These are phyloP conservation scores for Pegoplata infirma DNA, from an alignment of 2,888 invertebrate species.

Conservation along the genomic window DNA sequence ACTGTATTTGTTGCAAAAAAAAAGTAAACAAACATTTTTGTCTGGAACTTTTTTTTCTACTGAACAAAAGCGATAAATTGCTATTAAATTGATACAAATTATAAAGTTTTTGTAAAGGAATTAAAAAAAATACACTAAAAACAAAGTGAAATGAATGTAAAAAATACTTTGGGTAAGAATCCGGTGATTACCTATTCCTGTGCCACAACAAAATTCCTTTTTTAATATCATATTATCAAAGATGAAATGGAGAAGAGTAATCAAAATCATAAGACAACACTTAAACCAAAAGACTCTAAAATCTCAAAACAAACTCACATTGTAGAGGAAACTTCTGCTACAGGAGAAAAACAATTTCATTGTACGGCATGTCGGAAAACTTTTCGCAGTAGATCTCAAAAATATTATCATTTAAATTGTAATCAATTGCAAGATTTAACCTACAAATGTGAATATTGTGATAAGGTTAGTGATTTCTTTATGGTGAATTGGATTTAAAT, in stretches of 20 bases:
- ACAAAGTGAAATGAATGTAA: too few relatives aligned
- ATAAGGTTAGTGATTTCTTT: constrained; percentile 68
- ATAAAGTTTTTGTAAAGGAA: too few relatives aligned
- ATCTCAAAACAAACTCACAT: constrained; percentile 46
- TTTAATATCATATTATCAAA: too few relatives aligned
- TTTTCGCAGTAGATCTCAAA: constrained; percentile 84
- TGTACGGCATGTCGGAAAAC: constrained; percentile 85
- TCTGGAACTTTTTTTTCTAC: too few relatives aligned
- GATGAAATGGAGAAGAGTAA: background rate
- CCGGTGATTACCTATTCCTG: too few relatives aligned
- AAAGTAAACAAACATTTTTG: too few relatives aligned
- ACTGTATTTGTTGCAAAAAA: too few relatives aligned
- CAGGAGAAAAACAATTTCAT: constrained; percentile 74
- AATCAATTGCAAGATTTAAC: constrained; percentile 79
- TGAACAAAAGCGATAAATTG: too few relatives aligned
- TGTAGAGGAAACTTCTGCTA: constrained; percentile 25
- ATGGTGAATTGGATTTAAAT: background rate
- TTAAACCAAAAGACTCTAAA: constrained; percentile 24
- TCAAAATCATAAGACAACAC: background rate
- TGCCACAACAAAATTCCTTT: too few relatives aligned
- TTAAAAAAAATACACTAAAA: too few relatives aligned
- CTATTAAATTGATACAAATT: too few relatives aligned
- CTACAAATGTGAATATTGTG: constrained; percentile 78
- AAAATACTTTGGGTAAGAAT: too few relatives aligned
- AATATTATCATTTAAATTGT: constrained; percentile 83